Conservation (phyloP, 53 echinoderm and acorn worm genomes). For the Astropecten irregularis region DNA sequence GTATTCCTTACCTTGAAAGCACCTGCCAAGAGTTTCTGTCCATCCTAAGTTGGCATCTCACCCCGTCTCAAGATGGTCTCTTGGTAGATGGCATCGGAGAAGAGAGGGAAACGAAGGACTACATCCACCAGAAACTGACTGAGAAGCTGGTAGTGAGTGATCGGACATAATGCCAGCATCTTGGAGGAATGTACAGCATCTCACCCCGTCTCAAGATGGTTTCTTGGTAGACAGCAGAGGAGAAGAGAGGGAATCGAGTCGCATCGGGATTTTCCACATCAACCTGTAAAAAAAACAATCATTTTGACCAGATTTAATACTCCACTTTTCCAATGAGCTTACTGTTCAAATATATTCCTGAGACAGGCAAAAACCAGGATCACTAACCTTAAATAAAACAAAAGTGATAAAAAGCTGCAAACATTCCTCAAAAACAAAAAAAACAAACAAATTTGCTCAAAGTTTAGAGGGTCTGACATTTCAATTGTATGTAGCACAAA, state of each 20-base stretch:
- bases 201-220: constrained; percentile 77
- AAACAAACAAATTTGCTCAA: no score
- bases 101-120: constrained; percentile 71
- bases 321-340: neutral
- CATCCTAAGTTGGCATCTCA: no score
- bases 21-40: no score
- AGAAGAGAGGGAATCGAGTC: constrained; percentile 72
- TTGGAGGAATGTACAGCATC: constrained; percentile 90
- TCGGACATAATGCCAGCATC: constrained; percentile 91
- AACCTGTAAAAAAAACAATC: constrained; percentile 55
- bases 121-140: constrained; percentile 98
- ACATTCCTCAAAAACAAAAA: no score
- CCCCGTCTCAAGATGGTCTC: constrained; percentile 80
- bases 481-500: no score
- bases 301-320: no score
- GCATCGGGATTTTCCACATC: constrained; percentile 86
- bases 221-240: constrained; percentile 76
- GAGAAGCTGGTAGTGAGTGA: constrained; percentile 89
- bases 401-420: no score
- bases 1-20: no score
- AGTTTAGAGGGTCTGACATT: no score
- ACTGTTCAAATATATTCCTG: neutral
- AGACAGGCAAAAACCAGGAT: neutral
- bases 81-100: constrained; percentile 70
- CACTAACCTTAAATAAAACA: no score